Evolutionary conservation across 1,140 invertebrate species (phyloP).

Genomic region (Drosophila bifasciata): DNA sequence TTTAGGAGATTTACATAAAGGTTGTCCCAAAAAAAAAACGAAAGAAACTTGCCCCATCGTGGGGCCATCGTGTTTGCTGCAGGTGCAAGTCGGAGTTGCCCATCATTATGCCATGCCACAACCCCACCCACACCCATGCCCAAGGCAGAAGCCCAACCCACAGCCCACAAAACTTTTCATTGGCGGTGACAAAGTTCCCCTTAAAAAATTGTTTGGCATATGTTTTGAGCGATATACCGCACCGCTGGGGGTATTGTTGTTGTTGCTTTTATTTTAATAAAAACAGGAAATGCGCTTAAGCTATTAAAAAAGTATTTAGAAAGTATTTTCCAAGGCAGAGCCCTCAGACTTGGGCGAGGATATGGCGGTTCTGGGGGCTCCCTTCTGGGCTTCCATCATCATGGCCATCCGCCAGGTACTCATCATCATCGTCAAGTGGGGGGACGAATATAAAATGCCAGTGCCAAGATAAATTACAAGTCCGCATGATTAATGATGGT

Average conservation of each 20-base stretch:
- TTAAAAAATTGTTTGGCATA: slow-evolving; percentile 64
- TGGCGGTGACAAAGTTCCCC: slow-evolving; percentile 70
- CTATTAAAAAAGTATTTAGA: slow-evolving; percentile 81
- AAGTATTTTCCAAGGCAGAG: slow-evolving; percentile 61
- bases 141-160: neutral
- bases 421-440: slow-evolving; percentile 28
- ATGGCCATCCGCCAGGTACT: too few species aligned
- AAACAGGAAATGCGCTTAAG: slow-evolving; percentile 79
- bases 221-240: slow-evolving; percentile 35
- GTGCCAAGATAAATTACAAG: slow-evolving; percentile 76
- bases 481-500: slow-evolving; percentile 75
- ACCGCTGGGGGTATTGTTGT: neutral
- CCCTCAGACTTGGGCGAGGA: too few species aligned
- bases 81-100: slow-evolving; percentile 53
- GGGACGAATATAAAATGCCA: slow-evolving; percentile 44
- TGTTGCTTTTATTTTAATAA: slow-evolving; percentile 62
- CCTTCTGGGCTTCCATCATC: too few species aligned
- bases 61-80: slow-evolving; percentile 36
- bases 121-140: slow-evolving; percentile 14
- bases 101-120: slow-evolving; percentile 31
- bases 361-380: too few species aligned
- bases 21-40: slow-evolving; percentile 10
- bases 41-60: slow-evolving; percentile 13
- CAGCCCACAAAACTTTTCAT: slow-evolving; percentile 53
- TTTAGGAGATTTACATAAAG: slow-evolving; percentile 78